These are phyloP conservation scores for Euplagia quadripunctaria DNA, from an alignment of 2,888 invertebrate species.

Conservation along the genomic window DNA sequence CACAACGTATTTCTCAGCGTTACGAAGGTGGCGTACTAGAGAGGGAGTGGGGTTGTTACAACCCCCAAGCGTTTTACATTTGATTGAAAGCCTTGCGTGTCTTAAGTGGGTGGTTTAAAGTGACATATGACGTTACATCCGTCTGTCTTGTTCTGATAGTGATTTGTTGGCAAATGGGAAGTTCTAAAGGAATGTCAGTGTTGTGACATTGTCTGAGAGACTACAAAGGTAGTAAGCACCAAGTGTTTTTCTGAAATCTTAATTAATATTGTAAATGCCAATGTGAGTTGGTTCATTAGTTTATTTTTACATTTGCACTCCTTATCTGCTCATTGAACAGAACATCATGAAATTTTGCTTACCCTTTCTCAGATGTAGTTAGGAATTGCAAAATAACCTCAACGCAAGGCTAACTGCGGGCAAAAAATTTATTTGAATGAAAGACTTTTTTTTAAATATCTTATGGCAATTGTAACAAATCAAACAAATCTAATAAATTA, in stretches of 20 bases:
- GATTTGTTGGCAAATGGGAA: neutral
- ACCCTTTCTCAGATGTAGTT: too few species aligned
- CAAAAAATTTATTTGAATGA: too few species aligned
- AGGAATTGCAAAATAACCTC: too few species aligned
- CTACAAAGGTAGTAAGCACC: neutral
- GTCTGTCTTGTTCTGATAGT: neutral
- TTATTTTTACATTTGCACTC: neutral
- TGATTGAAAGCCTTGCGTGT: neutral
- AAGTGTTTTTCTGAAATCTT: neutral
- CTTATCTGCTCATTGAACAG: too few species aligned
- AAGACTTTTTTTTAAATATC: too few species aligned
- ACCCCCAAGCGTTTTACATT: conserved; percentile 1
- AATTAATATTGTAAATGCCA: too few species aligned
- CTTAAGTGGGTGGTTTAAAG: neutral
- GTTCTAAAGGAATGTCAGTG: neutral
- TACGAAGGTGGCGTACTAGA: neutral
- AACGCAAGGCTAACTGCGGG: too few species aligned
- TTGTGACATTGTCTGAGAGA: neutral
- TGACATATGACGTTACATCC: neutral
- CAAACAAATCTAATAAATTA: too few species aligned
- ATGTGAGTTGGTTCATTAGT: too few species aligned
- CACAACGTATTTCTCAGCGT: neutral
- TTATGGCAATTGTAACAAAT: too few species aligned
- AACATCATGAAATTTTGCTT: too few species aligned
- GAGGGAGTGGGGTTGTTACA: neutral